A percentile compares a stretch with the other conserved stretches of the same genome.
These are phyloP conservation scores for Menidia menidia DNA, from an alignment of 2,797 vertebrate genomes.

Conservation along the genomic window DNA sequence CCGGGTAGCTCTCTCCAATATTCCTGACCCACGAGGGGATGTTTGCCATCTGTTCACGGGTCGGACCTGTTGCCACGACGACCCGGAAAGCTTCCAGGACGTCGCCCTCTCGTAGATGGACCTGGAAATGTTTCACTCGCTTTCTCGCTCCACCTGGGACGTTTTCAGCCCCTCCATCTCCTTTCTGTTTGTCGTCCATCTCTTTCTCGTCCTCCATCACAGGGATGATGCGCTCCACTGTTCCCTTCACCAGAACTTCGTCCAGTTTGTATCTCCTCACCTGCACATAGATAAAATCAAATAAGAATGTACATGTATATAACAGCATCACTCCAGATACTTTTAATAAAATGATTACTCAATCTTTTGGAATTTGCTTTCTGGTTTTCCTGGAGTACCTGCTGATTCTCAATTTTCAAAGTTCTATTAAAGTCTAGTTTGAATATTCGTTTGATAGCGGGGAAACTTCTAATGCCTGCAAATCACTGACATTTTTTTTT, in stretches of 20 bases:
- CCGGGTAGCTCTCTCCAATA: slow-evolving; percentile 80
- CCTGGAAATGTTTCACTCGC: slow-evolving; percentile 73
- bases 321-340: too few species aligned
- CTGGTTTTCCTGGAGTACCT: too few species aligned
- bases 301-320: too few species aligned
- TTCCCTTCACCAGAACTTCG: slow-evolving; percentile 76
- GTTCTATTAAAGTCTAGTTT: neutral
- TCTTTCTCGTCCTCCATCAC: slow-evolving; percentile 44
- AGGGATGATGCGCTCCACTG: slow-evolving; percentile 77
- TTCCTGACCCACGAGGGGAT: slow-evolving; percentile 79
- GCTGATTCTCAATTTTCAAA: too few species aligned
- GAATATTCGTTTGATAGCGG: neutral
- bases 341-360: too few species aligned
- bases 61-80: slow-evolving; percentile 83
- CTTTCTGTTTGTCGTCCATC: slow-evolving; percentile 15
- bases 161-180: neutral
- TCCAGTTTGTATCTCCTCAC: slow-evolving; percentile 77
- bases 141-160: slow-evolving; percentile 11
- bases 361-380: too few species aligned
- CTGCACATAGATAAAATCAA: slow-evolving; percentile 62
- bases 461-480: neutral
- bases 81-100: slow-evolving; percentile 70
- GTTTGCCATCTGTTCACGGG: slow-evolving; percentile 83
- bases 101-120: slow-evolving; percentile 73
- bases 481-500: neutral